Evolutionary conservation across 2,888 invertebrate species (phyloP).

Genomic region (Spisula subtruncata): DNA sequence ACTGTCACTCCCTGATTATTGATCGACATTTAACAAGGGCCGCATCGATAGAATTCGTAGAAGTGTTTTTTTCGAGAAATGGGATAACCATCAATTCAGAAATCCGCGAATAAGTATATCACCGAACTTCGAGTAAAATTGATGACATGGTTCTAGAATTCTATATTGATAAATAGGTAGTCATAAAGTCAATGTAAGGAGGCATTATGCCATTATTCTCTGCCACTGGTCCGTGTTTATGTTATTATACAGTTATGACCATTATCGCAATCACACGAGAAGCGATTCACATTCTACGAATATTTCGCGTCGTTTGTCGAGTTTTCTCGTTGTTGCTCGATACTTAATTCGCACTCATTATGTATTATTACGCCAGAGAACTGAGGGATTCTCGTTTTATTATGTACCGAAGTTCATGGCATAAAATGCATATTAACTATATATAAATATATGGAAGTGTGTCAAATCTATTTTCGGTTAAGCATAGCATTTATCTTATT

Average conservation of each 20-base stretch:
- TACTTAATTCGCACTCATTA: not conserved
- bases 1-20: not conserved
- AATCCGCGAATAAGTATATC: too few species aligned
- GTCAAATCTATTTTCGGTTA: too few species aligned
- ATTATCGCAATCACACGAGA: not conserved
- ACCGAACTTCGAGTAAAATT: too few species aligned
- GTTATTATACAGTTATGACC: conserved; percentile 2
- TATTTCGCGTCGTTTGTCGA: not conserved
- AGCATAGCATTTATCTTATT: too few species aligned
- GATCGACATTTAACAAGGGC: not conserved
- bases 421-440: not conserved
- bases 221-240: not conserved
- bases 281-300: not conserved
- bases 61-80: too few species aligned
- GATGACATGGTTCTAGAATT: too few species aligned
- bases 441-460: too few species aligned
- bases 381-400: not conserved
- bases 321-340: not conserved
- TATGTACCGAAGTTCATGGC: not conserved
- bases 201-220: not conserved
- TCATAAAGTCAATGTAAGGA: not conserved
- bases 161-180: not conserved
- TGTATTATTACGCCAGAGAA: conserved; percentile 3
- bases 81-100: too few species aligned
- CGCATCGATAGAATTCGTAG: too few species aligned